A percentile compares a stretch with the other conserved stretches of the same genome.
Conservation (phyloP, 1,140 invertebrate genomes). For the Calycopis cecrops region DNA sequence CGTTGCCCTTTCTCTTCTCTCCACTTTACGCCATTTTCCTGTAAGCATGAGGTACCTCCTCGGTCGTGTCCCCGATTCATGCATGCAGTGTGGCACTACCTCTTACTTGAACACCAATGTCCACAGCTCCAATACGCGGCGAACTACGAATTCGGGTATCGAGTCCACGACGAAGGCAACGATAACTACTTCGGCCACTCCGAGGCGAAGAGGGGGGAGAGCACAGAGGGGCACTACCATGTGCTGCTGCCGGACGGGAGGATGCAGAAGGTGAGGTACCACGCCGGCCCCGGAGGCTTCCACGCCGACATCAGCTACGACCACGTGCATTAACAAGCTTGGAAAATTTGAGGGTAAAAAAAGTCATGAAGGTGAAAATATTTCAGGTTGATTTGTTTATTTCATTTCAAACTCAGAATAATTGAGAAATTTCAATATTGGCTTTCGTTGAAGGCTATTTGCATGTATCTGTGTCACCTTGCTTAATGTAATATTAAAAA, state of each 20-base stretch:
- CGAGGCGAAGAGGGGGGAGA: constrained; percentile 78
- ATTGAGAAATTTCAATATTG: no score
- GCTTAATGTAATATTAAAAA: no score
- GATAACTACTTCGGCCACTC: constrained; percentile 85
- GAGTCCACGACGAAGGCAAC: constrained; percentile 80
- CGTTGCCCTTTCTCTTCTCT: no score
- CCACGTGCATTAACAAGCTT: constrained; percentile 23
- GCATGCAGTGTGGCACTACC: no score
- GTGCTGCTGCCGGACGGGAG: constrained; percentile 87
- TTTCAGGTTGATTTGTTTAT: no score
- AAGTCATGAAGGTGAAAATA: background rate
- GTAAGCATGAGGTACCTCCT: no score
- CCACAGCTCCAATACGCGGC: constrained; percentile 80
- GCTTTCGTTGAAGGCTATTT: no score
- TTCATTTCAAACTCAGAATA: no score
- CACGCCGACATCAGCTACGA: constrained; percentile 85
- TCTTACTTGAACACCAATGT: background rate
- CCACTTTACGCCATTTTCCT: no score
- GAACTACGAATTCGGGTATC: constrained; percentile 85
- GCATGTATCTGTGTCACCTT: no score
- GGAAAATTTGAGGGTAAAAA: background rate
- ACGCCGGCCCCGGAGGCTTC: constrained; percentile 83
- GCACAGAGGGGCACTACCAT: constrained; percentile 83
- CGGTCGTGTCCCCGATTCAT: no score
- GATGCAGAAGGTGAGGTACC: constrained; percentile 85